Evolutionary conservation across 2,797 vertebrate species (phyloP).

Genomic region (Microctenopoma steveboyesi): DNA sequence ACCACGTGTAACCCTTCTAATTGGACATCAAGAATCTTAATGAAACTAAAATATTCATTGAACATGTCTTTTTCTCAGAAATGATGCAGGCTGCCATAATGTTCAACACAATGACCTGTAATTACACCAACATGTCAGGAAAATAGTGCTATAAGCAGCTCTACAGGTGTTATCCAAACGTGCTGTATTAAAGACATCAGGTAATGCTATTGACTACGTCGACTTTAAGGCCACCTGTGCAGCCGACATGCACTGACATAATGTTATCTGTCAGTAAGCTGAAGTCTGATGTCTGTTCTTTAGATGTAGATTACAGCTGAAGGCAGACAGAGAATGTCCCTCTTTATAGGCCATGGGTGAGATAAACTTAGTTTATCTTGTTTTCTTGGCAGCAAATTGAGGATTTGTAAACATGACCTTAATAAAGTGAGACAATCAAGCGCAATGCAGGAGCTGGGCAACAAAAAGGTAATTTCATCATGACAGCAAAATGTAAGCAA

Average conservation of each 20-base stretch:
- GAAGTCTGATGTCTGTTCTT: slow-evolving; percentile 36
- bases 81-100: background rate
- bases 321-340: slow-evolving; percentile 36
- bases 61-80: background rate
- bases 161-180: background rate
- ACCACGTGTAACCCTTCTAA: slow-evolving; percentile 18
- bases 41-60: slow-evolving; percentile 16
- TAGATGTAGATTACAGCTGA: slow-evolving; percentile 43
- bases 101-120: slow-evolving; percentile 17
- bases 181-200: slow-evolving; percentile 30
- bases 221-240: slow-evolving; percentile 7
- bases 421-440: slow-evolving; percentile 48
- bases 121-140: slow-evolving; percentile 18
- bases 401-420: slow-evolving; percentile 49
- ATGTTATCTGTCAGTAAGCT: slow-evolving; percentile 41
- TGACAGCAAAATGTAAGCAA: slow-evolving; percentile 24
- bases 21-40: background rate
- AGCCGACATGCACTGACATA: slow-evolving; percentile 32
- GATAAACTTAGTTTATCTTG: slow-evolving; percentile 41
- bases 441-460: slow-evolving; percentile 21
- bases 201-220: slow-evolving; percentile 6
- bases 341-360: slow-evolving; percentile 18
- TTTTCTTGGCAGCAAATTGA: slow-evolving; percentile 58
- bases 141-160: slow-evolving; percentile 2
- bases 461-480: slow-evolving; percentile 51